Evolutionary conservation across 2,888 invertebrate genomes (phyloP), one percentile per base, ranked within the genome.

Genomic region (Hypolimnas misippus): DNA sequence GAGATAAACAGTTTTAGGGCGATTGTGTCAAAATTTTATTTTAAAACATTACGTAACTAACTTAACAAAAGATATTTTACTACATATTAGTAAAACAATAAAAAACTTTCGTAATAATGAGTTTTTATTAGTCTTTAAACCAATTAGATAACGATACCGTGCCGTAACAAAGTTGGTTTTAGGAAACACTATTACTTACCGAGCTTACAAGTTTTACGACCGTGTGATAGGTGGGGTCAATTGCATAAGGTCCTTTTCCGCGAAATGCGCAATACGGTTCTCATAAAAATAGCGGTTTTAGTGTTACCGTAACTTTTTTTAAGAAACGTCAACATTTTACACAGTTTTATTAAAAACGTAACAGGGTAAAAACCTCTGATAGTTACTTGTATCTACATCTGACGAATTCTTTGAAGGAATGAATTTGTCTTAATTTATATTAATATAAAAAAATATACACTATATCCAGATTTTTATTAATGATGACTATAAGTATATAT

Each of bases 271-370:
- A 40, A 44, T 52, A 49, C 38, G 46, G 16, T 33, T 46, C 49
- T 19, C 61, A 52, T 62, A 68, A 69, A 67, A 50, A 44, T 68
- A 68, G 58, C 68, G 65, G 69, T 62, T 65, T 66, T 58, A 65
- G 50, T 51, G 25, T 57, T 54, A 63, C 58, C 58, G 63, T 61
- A 62, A 54, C 50, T 40, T 61, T 65, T 53, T 60, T 63, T 60
- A 59, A 49, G 56, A 64, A 62, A 64, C 50, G 38, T 44, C 25
- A 49, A 57, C 63, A 64, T 57, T 63, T 57, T 49, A 59, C 17
- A 59, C 52, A n/a, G n/a, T n/a, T n/a, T n/a, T n/a, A n/a, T n/a
- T n/a, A n/a, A n/a, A n/a, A 46, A 29, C 19, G 63, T 59, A 55
- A 61, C 63, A 51, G 31, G 44, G 38, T 58, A 35, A 59, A 57